A percentile compares a stretch with the other conserved stretches of the same genome.
These are phyloP conservation scores for Tenthredo amoena DNA, from an alignment of 2,888 invertebrate genomes.

Conservation along the genomic window DNA sequence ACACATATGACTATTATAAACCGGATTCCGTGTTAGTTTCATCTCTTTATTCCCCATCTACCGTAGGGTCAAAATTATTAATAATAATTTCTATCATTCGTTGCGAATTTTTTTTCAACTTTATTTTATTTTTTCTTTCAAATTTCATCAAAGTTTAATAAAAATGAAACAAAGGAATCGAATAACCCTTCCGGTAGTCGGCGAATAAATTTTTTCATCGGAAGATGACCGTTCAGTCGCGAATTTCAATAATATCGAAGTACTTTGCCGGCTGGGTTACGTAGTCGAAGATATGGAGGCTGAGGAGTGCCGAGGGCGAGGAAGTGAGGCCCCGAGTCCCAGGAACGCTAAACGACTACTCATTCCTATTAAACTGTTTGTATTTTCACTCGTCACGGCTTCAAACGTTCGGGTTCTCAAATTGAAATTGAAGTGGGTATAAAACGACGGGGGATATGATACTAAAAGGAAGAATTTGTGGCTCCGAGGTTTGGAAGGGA, in stretches of 20 bases:
- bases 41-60: not conserved
- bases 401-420: slow-evolving; percentile 70
- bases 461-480: not conserved
- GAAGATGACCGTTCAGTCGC: not conserved
- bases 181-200: not conserved
- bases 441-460: not conserved
- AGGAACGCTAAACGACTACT: slow-evolving; percentile 73
- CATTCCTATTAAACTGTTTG: slow-evolving; percentile 76
- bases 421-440: slow-evolving; percentile 59
- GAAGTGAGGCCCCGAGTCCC: slow-evolving; percentile 57
- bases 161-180: not conserved
- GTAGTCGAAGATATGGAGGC: not conserved
- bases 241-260: not conserved
- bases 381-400: slow-evolving; percentile 76
- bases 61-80: not conserved
- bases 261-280: not conserved
- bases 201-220: not conserved
- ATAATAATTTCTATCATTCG: not conserved
- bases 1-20: not conserved
- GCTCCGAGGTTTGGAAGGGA: not conserved
- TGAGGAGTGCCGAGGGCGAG: not conserved
- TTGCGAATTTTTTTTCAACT: not conserved
- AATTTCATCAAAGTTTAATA: not conserved
- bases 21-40: not conserved
- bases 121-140: not conserved